Evolutionary conservation across 2,888 invertebrate species (phyloP).

Genomic region (Heliconius charithonia): DNA sequence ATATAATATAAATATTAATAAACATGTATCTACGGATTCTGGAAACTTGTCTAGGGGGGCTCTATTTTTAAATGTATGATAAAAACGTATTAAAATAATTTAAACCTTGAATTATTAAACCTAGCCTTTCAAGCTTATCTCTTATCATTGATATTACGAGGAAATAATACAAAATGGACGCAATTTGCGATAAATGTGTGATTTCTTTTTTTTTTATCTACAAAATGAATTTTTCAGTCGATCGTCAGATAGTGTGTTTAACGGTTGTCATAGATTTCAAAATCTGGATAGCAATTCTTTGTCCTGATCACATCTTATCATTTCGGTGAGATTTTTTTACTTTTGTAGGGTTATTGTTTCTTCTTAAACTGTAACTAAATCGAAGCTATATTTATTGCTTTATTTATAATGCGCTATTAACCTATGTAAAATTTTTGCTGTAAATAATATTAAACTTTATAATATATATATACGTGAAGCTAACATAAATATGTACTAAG

Average conservation of each 20-base stretch:
- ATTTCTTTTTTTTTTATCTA: slow-evolving; percentile 73
- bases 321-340: slow-evolving; percentile 39
- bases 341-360: background rate
- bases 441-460: background rate
- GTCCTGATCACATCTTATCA: slow-evolving; percentile 35
- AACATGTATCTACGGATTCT: background rate
- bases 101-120: slow-evolving; percentile 55
- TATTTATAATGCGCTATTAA: background rate
- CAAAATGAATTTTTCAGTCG: slow-evolving; percentile 78
- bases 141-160: slow-evolving; percentile 68
- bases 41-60: background rate
- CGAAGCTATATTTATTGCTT: background rate
- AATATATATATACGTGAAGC: background rate
- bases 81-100: slow-evolving; percentile 16
- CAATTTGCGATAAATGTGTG: slow-evolving; percentile 78
- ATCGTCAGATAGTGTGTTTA: slow-evolving; percentile 72
- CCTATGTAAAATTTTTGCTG: background rate
- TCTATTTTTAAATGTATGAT: background rate
- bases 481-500: background rate
- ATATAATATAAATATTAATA: background rate
- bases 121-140: slow-evolving; percentile 58
- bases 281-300: slow-evolving; percentile 32
- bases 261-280: slow-evolving; percentile 67
- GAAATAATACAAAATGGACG: slow-evolving; percentile 71
- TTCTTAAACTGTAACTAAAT: background rate